Evolutionary conservation across 2,888 invertebrate genomes (phyloP).

Genomic region (Tuberolachnus salignus): DNA sequence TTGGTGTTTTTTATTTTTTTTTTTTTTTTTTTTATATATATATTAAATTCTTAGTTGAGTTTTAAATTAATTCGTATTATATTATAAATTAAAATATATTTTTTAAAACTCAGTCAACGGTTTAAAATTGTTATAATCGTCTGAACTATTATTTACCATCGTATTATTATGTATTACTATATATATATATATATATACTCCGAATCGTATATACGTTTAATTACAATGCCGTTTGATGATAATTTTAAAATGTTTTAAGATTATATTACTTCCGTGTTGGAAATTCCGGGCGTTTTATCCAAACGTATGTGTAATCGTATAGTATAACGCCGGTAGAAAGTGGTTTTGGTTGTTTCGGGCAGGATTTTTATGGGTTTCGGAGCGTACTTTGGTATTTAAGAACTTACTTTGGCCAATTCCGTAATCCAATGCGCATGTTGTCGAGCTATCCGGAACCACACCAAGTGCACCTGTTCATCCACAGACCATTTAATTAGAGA

Average conservation of each 20-base stretch:
- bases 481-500: conserved; percentile 66
- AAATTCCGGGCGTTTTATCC: neutral
- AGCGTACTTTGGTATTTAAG: conserved; percentile 5
- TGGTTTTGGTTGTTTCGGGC: neutral
- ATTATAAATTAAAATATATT: conserved; percentile 7
- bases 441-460: conserved; percentile 82
- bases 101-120: neutral
- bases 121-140: neutral
- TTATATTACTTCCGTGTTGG: neutral
- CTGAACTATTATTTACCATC: neutral
- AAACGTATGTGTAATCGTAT: no score
- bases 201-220: no score
- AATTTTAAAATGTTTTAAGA: no score
- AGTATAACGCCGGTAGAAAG: neutral
- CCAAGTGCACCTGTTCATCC: conserved; percentile 70
- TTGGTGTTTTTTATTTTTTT: no score
- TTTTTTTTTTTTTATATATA: no score
- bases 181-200: neutral
- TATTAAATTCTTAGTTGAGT: neutral
- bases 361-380: neutral
- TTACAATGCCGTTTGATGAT: no score
- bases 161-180: neutral
- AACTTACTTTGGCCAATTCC: conserved; percentile 70
- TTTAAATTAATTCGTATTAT: neutral
- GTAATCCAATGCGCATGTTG: conserved; percentile 78